These are phyloP conservation scores for Rhaphigaster nebulosa DNA, from an alignment of 2,888 invertebrate genomes.

Conservation along the genomic window DNA sequence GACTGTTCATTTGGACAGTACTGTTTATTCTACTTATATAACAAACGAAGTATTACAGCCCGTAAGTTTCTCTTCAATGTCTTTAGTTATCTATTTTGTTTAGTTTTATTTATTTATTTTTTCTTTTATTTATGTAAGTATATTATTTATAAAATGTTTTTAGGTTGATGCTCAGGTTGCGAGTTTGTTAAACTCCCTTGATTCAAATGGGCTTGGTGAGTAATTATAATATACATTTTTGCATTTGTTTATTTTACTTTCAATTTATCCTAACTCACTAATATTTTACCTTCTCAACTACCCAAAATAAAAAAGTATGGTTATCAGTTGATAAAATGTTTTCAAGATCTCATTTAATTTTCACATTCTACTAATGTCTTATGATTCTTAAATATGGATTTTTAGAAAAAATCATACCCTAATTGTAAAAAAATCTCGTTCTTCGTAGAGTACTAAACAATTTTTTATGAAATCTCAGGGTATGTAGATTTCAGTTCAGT, in stretches of 20 bases:
- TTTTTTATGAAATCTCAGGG: no score
- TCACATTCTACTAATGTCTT: no score
- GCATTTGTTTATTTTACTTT: not conserved
- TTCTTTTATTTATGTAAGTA: not conserved
- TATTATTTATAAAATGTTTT: not conserved
- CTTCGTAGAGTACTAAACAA: no score
- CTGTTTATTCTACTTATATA: not conserved
- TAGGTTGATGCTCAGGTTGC: not conserved
- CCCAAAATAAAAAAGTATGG: no score
- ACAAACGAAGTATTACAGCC: not conserved
- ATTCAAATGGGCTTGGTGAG: not conserved
- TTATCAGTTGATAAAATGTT: no score
- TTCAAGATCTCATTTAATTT: no score
- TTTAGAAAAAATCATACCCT: no score
- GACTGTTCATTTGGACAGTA: not conserved
- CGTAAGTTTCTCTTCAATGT: not conserved
- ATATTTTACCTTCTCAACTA: no score
- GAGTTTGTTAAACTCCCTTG: not conserved
- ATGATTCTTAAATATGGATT: no score
- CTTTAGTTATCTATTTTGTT: not conserved
- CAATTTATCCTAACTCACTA: not conserved
- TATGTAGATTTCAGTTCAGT: no score
- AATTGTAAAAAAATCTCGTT: no score
- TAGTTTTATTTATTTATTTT: not conserved
- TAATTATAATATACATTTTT: not conserved